phyloP scores from a whole-genome alignment of 2,113 vertebrate genomes.

The Bolborhynchus lineola region DNA sequence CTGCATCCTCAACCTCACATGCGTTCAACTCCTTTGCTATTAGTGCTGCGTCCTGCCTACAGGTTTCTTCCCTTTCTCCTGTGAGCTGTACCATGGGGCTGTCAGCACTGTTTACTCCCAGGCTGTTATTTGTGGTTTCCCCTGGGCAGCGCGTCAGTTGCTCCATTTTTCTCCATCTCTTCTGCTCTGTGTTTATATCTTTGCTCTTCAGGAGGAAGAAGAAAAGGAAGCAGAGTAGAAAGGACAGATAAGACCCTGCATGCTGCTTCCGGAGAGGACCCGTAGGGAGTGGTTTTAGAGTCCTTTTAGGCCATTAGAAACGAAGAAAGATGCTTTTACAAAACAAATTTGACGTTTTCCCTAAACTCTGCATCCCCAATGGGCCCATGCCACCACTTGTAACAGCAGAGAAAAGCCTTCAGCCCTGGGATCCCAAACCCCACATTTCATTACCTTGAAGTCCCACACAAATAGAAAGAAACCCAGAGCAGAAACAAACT shows the following conservation, averaged over 20 bases:
- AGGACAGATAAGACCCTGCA: constrained; percentile 18
- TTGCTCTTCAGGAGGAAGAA: background rate
- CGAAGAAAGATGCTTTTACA: background rate
- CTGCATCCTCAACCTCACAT: background rate
- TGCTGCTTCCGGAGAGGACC: background rate
- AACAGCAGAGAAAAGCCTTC: background rate
- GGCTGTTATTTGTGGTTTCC: constrained; percentile 50
- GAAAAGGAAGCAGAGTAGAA: constrained; percentile 24
- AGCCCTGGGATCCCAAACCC: background rate
- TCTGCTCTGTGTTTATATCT: constrained; percentile 17
- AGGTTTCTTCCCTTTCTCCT: background rate
- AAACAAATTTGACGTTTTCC: background rate
- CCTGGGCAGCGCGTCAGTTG: background rate
- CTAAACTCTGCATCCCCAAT: background rate
- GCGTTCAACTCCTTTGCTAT: background rate
- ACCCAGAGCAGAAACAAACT: background rate
- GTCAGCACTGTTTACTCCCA: background rate
- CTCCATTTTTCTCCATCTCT: background rate
- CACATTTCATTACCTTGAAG: background rate
- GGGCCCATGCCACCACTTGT: accelerated
- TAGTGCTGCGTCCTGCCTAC: accelerated
- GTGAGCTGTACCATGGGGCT: accelerated
- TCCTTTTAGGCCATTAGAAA: background rate
- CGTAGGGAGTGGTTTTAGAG: accelerated
- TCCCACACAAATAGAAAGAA: background rate